Evolutionary conservation across 2,888 invertebrate species (phyloP), one percentile per base, ranked within the genome.

Genomic region (Perizoma flavofasciatum): DNA sequence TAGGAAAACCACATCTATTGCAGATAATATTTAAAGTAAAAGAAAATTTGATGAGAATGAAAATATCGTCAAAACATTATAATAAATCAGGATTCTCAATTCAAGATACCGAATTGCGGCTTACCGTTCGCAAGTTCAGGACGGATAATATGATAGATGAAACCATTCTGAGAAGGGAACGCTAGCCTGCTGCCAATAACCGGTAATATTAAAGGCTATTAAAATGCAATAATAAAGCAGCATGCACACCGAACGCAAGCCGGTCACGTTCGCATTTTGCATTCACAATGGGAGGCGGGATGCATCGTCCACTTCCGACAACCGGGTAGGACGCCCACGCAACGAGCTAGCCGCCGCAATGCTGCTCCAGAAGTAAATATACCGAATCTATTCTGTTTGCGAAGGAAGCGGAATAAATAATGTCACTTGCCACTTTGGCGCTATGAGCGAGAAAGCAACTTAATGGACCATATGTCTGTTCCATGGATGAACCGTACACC

Each of bases 221-320:
- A 74, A 70, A 77, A 69, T 71, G 69, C 69, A 74, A 70, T 69
- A 70, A 76, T 74, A 76, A 81, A 77, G 74, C 65, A 63, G 65
- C 62, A 60, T 66, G 70, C 71, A 74, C 57, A 61, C 57, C 40
- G 64, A 61, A 54, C 74, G 77, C 74, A 72, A 66, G 65, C 65
- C 68, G 74, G 82, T 79, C 83, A 82, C 83, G 82, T 79, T 79
- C 75, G 74, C 75, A 77, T 78, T 79, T 80, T 74, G 76, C 78
- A 82, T 83, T 75, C 80, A 79, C 76, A 75, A 80, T 79, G 70
- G 73, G 66, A 72, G 70, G 72, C 73, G 77, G 77, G 78, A 80
- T 77, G 78, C 75, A 66, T 60, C 72, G 70, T 68, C 69, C 70
- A 80, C 78, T 85, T 85, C 85, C 85, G 83, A 79, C 79, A 74